A percentile compares a stretch with the other conserved stretches of the same genome.
These are phyloP conservation scores for Andricus quercusramuli DNA, from an alignment of 2,888 invertebrate genomes.

Conservation along the genomic window DNA sequence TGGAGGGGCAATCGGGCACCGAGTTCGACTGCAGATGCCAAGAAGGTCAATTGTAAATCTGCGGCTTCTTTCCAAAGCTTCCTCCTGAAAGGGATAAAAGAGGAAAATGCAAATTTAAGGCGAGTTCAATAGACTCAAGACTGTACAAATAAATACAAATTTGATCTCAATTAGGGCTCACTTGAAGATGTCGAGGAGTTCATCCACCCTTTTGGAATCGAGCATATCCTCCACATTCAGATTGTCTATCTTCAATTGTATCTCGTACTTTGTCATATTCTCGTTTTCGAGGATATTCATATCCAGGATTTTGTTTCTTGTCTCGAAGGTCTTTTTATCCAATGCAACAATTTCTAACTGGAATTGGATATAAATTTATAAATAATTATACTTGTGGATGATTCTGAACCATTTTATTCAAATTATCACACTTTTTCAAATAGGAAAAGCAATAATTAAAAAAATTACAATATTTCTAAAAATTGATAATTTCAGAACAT, in stretches of 20 bases:
- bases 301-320: slow-evolving; percentile 83
- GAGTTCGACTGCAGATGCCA: slow-evolving; percentile 91
- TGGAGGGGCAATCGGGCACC: slow-evolving; percentile 91
- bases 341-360: slow-evolving; percentile 88
- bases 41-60: slow-evolving; percentile 88
- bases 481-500: too few relatives aligned
- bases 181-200: slow-evolving; percentile 87
- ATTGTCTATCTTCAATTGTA: slow-evolving; percentile 93
- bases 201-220: slow-evolving; percentile 86
- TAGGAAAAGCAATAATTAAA: too few relatives aligned
- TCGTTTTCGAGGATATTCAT: slow-evolving; percentile 85
- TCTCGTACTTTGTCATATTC: slow-evolving; percentile 86
- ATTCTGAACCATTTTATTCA: too few relatives aligned
- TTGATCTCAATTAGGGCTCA: slow-evolving; percentile 48
- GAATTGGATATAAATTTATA: slow-evolving; percentile 60
- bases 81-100: slow-evolving; percentile 77
- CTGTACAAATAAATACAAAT: slow-evolving; percentile 25
- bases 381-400: too few relatives aligned
- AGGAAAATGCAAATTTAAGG: not conserved
- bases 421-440: too few relatives aligned
- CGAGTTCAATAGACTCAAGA: not conserved
- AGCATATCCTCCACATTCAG: slow-evolving; percentile 93
- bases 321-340: slow-evolving; percentile 89
- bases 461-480: too few relatives aligned
- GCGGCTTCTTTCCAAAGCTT: slow-evolving; percentile 89